Conservation (phyloP, 2,888 invertebrate species). For the Euzetes globulus region DNA sequence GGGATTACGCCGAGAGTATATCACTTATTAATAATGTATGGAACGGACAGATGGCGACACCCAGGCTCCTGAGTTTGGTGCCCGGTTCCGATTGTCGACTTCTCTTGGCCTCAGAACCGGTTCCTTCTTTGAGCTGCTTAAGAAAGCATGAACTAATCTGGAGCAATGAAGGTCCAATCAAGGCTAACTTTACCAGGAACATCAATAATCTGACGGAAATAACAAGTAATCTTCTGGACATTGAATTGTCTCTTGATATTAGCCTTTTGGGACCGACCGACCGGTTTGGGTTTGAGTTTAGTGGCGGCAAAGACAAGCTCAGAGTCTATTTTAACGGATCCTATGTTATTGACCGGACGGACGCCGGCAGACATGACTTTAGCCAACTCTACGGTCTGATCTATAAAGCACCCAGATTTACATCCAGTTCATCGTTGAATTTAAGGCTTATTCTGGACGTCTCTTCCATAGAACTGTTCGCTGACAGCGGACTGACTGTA, state of each 20-base stretch:
- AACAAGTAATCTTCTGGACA: background rate
- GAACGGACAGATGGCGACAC: slow-evolving; percentile 22
- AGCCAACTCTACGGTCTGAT: background rate
- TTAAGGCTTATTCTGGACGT: slow-evolving; percentile 27
- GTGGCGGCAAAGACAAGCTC: background rate
- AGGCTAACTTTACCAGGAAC: background rate
- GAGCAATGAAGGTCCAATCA: background rate
- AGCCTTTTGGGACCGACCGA: background rate
- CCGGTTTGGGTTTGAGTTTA: background rate
- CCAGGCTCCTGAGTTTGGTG: background rate
- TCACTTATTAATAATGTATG: slow-evolving; percentile 1
- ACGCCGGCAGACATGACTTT: slow-evolving; percentile 5
- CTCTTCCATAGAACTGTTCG: slow-evolving; percentile 31
- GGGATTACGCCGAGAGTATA: background rate
- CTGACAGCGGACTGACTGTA: slow-evolving; percentile 30
- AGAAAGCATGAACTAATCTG: background rate
- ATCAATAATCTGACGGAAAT: background rate
- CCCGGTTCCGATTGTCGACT: background rate
- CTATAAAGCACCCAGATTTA: background rate
- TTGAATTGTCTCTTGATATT: background rate
- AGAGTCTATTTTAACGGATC: background rate
- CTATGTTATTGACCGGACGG: background rate
- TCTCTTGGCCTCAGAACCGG: background rate
- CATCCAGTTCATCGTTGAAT: background rate
- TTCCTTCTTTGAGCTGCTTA: background rate